phyloP scores from a whole-genome alignment of 64 coral and sea anemone genomes.

The Anthopleura sola region DNA sequence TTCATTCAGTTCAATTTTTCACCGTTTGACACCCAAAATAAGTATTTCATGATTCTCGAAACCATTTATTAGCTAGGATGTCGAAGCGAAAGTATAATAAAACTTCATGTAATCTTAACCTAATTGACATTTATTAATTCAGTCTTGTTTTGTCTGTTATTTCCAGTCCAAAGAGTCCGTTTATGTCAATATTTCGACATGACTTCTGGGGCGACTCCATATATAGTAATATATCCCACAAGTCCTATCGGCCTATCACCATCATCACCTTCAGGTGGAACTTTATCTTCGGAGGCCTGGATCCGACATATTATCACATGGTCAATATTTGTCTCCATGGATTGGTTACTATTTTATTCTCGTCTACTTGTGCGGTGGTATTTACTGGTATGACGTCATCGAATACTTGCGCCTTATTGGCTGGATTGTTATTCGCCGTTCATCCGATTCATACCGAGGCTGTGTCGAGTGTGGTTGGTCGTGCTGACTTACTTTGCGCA shows the following conservation, averaged over 20 bases:
- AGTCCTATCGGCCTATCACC: slow-evolving; percentile 79
- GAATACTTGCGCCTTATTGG: slow-evolving; percentile 12
- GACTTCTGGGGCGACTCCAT: slow-evolving; percentile 81
- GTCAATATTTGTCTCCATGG: slow-evolving; percentile 58
- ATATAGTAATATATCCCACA: slow-evolving; percentile 58
- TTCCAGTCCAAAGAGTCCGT: slow-evolving; percentile 48
- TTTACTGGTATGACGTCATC: slow-evolving; percentile 26
- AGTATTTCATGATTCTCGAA: too few relatives aligned
- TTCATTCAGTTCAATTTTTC: too few relatives aligned
- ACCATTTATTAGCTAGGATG: too few relatives aligned
- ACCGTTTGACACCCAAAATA: too few relatives aligned
- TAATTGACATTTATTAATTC: not conserved
- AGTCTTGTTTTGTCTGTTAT: not conserved
- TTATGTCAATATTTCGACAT: slow-evolving; percentile 56
- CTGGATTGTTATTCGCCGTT: slow-evolving; percentile 53
- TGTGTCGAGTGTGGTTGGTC: slow-evolving; percentile 60
- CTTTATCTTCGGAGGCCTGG: slow-evolving; percentile 50
- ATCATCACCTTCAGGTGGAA: slow-evolving; percentile 74
- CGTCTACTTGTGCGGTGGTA: slow-evolving; percentile 41
- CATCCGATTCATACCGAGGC: slow-evolving; percentile 89
- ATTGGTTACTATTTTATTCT: slow-evolving; percentile 39
- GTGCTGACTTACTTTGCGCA: slow-evolving; percentile 58
- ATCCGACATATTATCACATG: slow-evolving; percentile 63
- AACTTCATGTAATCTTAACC: too few relatives aligned
- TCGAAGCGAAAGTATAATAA: too few relatives aligned